Base-by-base conservation (phyloP, 2,888 invertebrate genomes). In the Sympetrum striolatum region DNA sequence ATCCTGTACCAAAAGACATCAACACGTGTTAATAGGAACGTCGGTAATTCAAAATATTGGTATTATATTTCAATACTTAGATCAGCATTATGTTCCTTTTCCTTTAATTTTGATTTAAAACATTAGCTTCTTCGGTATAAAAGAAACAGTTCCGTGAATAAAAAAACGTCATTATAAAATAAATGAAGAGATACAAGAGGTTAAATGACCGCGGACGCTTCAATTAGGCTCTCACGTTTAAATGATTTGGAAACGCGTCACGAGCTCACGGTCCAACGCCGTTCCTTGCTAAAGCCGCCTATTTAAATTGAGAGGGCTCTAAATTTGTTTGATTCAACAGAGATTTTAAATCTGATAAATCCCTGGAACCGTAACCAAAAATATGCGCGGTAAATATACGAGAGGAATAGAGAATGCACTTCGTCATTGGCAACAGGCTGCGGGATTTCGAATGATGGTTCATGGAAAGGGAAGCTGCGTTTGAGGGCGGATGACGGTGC, bases 391-490 rank as follows among this genome's bases (percentile, higher is more conserved):
- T 48, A 48, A 48, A 44, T n/a, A 48, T 31, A 79, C 31, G 81
- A 44, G 31, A 31, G 81, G 53, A 53, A 53, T 48, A 48, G 25
- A 44, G 81, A 12, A 6, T 31, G 81, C 31, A 35, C 31, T 73
- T 8, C 44, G 10, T 15, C 53, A 53, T 1, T 53, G 53, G 53
- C 53, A 53, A 53, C 37, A 39, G n/a, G 80, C 22, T 39, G 80
- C 53, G n/a, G 37, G 58, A 86, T 31, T 35, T 58, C 58, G 58
- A 82, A 82, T 15, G 60, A 37, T 86, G 86, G 64, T 58, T 86
- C 86, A 86, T 82, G 53, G 35, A 53, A 82, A 39, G 35, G 25
- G 86, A 53, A 60, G 39, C 58, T 39, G 64, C 86, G 86, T 86
- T 64, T 86, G 86, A 86, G 37, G 86, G 37, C n/a, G 86, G 86